Base-by-base conservation (phyloP, 2,888 invertebrate species). In the Agapetus fuscipes region DNA sequence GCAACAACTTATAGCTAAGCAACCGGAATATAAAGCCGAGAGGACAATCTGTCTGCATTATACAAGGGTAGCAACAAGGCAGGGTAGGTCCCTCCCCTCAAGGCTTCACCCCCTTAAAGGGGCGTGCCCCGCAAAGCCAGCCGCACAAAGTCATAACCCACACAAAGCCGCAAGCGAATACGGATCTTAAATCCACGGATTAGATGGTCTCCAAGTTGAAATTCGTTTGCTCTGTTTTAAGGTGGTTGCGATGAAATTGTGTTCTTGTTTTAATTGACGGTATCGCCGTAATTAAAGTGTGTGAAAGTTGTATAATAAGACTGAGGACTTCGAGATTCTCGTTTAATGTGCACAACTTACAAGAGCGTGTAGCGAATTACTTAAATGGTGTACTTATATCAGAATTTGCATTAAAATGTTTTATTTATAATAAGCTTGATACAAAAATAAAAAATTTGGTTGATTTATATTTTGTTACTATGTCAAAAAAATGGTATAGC, bases 21-120 rank as follows among this genome's bases (percentile, higher is more conserved):
- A 9, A 20, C 20, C 9, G 20, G n/a, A 6, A 20, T 9, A 4
- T 37, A 41, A 36, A 38, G 34, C 36, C 41, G 26, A 34, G 41
- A 45, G 38, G 43, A 42, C 48, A 48, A 48, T 48, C 48, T 48
- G 48, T 48, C 48, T 43, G 45, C 43, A 45, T 48, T 48, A 48
- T 36, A 41, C 30, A 36, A 37, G 45, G 42, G 37, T 31, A 34
- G 34, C 26, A 24, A 30, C 17, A 32, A 20, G 20, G 9, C 20
- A 20, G 9, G n/a, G n/a, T n/a, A n/a, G n/a, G n/a, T n/a, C n/a
- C n/a, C n/a, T 20, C 20, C 20, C 20, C 20, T 20, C 9, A 9
- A 6, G 20, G 20, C 20, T 4, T n/a, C n/a, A n/a, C n/a, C n/a
- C n/a, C n/a, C n/a, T 3, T 11, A 3, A 11, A 32, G 20, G 20